Conservation (phyloP, 2,797 vertebrate genomes). For the Karalla daura region DNA sequence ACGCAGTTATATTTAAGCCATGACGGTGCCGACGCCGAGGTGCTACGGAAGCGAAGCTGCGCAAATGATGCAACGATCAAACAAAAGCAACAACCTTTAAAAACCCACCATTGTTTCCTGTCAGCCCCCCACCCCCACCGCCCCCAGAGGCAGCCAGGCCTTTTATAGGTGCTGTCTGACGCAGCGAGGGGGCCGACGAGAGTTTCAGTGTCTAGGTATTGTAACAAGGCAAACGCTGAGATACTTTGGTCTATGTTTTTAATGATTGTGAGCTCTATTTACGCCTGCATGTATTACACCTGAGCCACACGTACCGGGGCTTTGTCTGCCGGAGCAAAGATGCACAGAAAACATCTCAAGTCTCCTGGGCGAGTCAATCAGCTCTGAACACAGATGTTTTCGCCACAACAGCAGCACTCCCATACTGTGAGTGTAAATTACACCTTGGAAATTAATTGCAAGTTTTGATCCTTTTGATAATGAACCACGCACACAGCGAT, state of each 20-base stretch:
- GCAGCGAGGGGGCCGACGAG: neutral
- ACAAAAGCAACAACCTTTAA: conserved; percentile 5
- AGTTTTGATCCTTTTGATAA: conserved; percentile 71
- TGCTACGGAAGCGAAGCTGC: neutral
- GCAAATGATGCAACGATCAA: neutral
- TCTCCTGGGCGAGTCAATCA: conserved; percentile 81
- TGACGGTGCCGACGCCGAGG: neutral
- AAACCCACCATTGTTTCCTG: conserved; percentile 55
- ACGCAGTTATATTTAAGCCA: neutral
- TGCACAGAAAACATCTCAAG: conserved; percentile 59
- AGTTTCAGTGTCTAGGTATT: conserved; percentile 20
- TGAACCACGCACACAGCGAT: conserved; percentile 49
- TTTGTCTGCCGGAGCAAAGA: conserved; percentile 61
- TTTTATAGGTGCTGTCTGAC: neutral
- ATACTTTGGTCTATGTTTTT: conserved; percentile 26
- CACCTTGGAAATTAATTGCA: conserved; percentile 72
- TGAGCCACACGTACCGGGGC: conserved; percentile 55
- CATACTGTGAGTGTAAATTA: conserved; percentile 79
- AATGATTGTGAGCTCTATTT: conserved; percentile 57
- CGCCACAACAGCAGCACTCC: conserved; percentile 73
- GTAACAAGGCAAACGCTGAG: conserved; percentile 25
- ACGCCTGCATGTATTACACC: conserved; percentile 57
- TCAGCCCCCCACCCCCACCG: neutral
- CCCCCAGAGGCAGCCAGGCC: neutral
- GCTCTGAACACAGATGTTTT: conserved; percentile 80